Conservation (phyloP, 2,888 invertebrate species). For the Ophion ventricosus region DNA sequence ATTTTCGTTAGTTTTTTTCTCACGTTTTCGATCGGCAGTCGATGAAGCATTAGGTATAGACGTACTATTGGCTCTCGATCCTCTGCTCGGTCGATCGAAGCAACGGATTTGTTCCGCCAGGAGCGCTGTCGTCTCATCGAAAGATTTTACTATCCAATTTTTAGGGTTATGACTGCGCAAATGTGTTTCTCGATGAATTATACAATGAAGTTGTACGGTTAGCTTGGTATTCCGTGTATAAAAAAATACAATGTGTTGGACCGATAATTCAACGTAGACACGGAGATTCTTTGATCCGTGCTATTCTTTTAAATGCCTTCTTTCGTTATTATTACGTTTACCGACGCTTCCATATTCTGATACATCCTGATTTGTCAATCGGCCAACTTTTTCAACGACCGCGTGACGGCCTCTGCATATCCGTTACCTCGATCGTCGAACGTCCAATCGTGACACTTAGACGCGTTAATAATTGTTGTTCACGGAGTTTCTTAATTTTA, state of each 20-base stretch:
- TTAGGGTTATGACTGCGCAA: background rate
- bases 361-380: too few relatives aligned
- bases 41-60: conserved; percentile 44
- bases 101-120: conserved; percentile 3
- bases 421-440: conserved; percentile 21
- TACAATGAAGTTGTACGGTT: background rate
- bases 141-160: background rate
- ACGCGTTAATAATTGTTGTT: conserved; percentile 32
- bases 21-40: conserved; percentile 52
- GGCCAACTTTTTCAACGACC: background rate
- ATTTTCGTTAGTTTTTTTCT: background rate
- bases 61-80: conserved; percentile 20
- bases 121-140: background rate
- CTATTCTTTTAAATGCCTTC: background rate
- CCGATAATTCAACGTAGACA: background rate
- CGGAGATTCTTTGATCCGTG: background rate
- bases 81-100: conserved; percentile 5
- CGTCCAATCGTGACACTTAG: background rate
- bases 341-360: background rate
- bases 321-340: background rate
- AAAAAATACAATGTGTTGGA: background rate
- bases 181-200: background rate
- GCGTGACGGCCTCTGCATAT: background rate
- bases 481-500: conserved; percentile 28
- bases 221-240: background rate